Percentiles rank a stretch among this genome's conserved stretches.
These are phyloP conservation scores for Pseudorasbora parva DNA, from an alignment of 2,113 vertebrate genomes.

Conservation along the genomic window DNA sequence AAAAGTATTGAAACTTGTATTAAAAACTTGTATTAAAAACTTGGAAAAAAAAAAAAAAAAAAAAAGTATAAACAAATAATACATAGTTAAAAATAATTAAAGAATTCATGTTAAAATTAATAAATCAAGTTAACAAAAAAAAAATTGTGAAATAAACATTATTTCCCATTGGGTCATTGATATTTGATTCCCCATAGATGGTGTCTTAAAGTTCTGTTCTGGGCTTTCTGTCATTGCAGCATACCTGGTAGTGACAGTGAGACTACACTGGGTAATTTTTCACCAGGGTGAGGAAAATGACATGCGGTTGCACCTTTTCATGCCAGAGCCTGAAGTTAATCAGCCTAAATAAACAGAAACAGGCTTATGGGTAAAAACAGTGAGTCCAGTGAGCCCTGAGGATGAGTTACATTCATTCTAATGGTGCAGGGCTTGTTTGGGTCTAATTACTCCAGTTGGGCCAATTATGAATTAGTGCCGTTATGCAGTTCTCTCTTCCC, in stretches of 20 bases:
- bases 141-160: background rate
- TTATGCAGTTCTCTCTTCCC: background rate
- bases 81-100: too few relatives aligned
- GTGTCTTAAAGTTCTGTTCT: background rate
- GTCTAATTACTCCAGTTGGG: background rate
- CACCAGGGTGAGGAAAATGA: slow-evolving; percentile 54
- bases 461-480: background rate
- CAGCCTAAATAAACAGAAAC: slow-evolving; percentile 37
- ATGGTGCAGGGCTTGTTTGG: background rate
- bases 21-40: too few relatives aligned
- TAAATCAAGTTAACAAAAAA: too few relatives aligned
- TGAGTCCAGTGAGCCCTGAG: slow-evolving; percentile 31
- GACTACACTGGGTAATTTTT: slow-evolving; percentile 34
- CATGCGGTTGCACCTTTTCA: slow-evolving; percentile 56
- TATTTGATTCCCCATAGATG: background rate
- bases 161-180: background rate
- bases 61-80: background rate
- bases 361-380: slow-evolving; percentile 30
- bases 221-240: slow-evolving; percentile 16
- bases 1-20: too few relatives aligned
- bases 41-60: background rate
- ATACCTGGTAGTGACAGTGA: slow-evolving; percentile 9
- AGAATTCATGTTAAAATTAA: too few relatives aligned
- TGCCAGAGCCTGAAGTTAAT: slow-evolving; percentile 46
- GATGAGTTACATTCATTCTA: slow-evolving; percentile 13